Evolutionary conservation across 2,888 invertebrate genomes (phyloP).

Genomic region (Ethmia dodecea): DNA sequence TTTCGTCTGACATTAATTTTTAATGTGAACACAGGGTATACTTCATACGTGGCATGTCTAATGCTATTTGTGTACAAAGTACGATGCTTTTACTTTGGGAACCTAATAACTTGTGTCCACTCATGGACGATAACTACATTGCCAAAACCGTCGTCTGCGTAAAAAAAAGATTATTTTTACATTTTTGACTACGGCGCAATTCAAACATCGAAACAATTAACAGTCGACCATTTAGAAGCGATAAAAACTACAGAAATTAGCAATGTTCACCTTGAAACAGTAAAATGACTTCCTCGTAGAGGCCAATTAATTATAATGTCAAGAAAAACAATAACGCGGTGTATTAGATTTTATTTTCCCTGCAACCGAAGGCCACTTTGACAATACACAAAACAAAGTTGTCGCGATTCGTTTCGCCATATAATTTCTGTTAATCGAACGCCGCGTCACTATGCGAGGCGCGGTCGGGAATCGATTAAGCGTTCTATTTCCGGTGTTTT

Average conservation of each 20-base stretch:
- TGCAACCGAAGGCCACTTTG: slow-evolving; percentile 55
- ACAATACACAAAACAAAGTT: slow-evolving; percentile 72
- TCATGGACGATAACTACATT: slow-evolving; percentile 23
- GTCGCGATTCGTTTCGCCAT: slow-evolving; percentile 67
- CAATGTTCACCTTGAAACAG: slow-evolving; percentile 60
- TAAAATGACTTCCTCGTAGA: slow-evolving; percentile 66
- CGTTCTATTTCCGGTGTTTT: slow-evolving; percentile 72
- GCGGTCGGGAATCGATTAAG: slow-evolving; percentile 71
- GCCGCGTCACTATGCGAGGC: slow-evolving; percentile 66
- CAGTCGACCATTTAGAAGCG: slow-evolving; percentile 28
- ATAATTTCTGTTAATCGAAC: slow-evolving; percentile 72
- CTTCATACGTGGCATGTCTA: slow-evolving; percentile 70
- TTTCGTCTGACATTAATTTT: slow-evolving; percentile 75
- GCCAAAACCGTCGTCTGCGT: slow-evolving; percentile 1
- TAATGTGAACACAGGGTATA: slow-evolving; percentile 68
- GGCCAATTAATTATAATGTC: slow-evolving; percentile 65
- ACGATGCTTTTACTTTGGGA: slow-evolving; percentile 43
- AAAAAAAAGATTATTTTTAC: slow-evolving; percentile 5
- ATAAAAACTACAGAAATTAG: slow-evolving; percentile 40
- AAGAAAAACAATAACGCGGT: slow-evolving; percentile 67
- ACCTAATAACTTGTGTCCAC: slow-evolving; percentile 23
- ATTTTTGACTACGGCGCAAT: not conserved
- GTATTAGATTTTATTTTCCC: slow-evolving; percentile 72
- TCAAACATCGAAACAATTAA: slow-evolving; percentile 7
- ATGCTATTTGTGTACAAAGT: slow-evolving; percentile 60